These are phyloP conservation scores for Eilema depressum DNA, from an alignment of 2,888 invertebrate species.

Conservation along the genomic window DNA sequence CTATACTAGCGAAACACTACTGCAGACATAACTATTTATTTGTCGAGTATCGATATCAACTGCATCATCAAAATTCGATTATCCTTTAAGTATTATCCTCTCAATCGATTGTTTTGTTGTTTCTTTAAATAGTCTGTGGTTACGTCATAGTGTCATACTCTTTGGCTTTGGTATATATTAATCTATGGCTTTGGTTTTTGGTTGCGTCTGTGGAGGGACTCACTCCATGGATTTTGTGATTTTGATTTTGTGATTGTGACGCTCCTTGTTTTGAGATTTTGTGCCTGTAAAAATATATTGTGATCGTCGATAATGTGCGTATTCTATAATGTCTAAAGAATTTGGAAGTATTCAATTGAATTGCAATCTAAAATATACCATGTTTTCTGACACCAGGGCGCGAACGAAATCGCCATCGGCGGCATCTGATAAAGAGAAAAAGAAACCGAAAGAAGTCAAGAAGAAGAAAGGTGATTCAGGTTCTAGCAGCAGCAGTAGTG, in stretches of 20 bases:
- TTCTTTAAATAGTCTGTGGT: no score
- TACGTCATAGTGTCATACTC: no score
- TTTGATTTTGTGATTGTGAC: background rate
- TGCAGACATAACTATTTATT: no score
- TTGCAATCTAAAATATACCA: slow-evolving; percentile 14
- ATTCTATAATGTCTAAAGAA: background rate
- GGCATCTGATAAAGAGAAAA: slow-evolving; percentile 91
- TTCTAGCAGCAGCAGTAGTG: slow-evolving; percentile 93
- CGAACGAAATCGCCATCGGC: slow-evolving; percentile 91
- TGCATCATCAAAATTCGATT: no score
- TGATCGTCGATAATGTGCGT: slow-evolving; percentile 11
- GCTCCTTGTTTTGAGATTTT: background rate
- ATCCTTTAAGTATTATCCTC: no score
- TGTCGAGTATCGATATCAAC: no score
- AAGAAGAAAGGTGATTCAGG: slow-evolving; percentile 91
- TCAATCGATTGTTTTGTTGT: no score
- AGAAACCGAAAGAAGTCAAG: slow-evolving; percentile 86
- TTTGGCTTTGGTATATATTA: no score
- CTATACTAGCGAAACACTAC: no score
- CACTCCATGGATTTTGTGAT: no score
- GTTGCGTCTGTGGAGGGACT: no score
- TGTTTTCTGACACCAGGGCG: slow-evolving; percentile 86
- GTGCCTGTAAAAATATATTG: slow-evolving; percentile 6
- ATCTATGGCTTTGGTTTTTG: no score
- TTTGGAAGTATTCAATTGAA: background rate